These are phyloP conservation scores for Rugalucina vietnamica DNA, from an alignment of 2,888 invertebrate species.

Conservation along the genomic window DNA sequence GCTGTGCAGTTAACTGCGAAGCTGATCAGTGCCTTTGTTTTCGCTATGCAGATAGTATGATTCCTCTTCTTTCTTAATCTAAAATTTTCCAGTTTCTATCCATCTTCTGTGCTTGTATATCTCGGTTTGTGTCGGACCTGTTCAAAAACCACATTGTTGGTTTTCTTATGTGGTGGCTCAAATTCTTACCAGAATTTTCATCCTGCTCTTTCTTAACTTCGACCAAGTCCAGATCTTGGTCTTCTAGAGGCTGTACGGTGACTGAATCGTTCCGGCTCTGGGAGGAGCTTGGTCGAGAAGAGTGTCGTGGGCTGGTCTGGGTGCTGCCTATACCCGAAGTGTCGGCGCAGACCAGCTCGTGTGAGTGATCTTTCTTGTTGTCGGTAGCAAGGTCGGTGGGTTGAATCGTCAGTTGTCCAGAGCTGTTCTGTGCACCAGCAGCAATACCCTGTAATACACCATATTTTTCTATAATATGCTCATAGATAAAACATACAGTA, in stretches of 20 bases:
- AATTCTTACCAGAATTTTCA: constrained; percentile 12
- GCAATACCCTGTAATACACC: constrained; percentile 3
- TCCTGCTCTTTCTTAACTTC: constrained; percentile 63
- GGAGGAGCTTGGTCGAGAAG: constrained; percentile 60
- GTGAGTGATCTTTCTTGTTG: constrained; percentile 42
- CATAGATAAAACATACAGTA: too few species aligned
- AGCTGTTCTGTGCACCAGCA: background rate
- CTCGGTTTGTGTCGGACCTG: too few species aligned
- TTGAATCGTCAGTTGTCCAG: background rate
- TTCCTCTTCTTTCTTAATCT: too few species aligned
- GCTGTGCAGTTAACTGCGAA: too few species aligned
- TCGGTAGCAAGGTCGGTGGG: constrained; percentile 32
- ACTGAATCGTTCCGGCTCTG: constrained; percentile 62
- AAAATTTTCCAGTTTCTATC: too few species aligned
- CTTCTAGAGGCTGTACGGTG: constrained; percentile 58
- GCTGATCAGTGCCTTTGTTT: too few species aligned
- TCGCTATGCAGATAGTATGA: too few species aligned
- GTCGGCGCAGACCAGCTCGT: constrained; percentile 62
- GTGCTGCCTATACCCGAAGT: constrained; percentile 65
- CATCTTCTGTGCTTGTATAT: too few species aligned
- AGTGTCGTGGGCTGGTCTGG: constrained; percentile 60
- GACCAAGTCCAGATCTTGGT: constrained; percentile 61
- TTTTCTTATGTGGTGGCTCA: too few species aligned
- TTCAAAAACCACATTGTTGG: too few species aligned
- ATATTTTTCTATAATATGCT: too few species aligned